Evolutionary conservation across 1,140 invertebrate species (phyloP).

Genomic region (Drosophila grimshawi): DNA sequence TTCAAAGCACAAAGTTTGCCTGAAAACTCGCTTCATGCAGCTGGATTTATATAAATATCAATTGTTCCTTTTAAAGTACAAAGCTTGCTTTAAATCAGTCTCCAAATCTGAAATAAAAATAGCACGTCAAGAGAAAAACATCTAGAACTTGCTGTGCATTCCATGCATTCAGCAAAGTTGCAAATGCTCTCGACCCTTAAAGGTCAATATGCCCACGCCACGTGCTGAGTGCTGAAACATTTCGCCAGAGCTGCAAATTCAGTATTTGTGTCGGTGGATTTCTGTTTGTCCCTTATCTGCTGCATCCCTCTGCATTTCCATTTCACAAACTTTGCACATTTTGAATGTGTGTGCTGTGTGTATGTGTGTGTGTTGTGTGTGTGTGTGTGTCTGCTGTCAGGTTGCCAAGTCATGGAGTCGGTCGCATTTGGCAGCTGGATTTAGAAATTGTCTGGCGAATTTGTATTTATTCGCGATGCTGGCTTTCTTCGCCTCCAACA

Average conservation of each 20-base stretch:
- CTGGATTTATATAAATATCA: neutral
- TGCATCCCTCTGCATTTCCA: constrained; percentile 12
- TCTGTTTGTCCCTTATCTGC: neutral
- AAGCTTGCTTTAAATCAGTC: neutral
- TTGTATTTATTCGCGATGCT: constrained; percentile 16
- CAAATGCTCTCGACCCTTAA: constrained; percentile 2
- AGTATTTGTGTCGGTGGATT: neutral
- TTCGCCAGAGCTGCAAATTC: constrained; percentile 17
- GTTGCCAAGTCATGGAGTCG: constrained; percentile 5
- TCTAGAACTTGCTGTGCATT: constrained; percentile 6
- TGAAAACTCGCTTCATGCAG: too few relatives aligned
- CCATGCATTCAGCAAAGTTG: neutral
- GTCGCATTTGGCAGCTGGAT: constrained; percentile 8
- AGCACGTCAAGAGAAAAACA: neutral
- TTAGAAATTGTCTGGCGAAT: constrained; percentile 6
- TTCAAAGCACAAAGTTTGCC: neutral
- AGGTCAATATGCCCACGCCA: constrained; percentile 29
- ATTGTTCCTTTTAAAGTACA: neutral
- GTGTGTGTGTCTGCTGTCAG: neutral
- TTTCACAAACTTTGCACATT: constrained; percentile 20
- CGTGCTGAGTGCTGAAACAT: neutral
- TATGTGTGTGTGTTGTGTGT: neutral
- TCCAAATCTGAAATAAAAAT: too few relatives aligned
- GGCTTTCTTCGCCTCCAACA: constrained; percentile 3
- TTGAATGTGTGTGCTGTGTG: neutral